These are phyloP conservation scores for Carterocephalus palaemon DNA, from an alignment of 2,888 invertebrate genomes.

Conservation along the genomic window DNA sequence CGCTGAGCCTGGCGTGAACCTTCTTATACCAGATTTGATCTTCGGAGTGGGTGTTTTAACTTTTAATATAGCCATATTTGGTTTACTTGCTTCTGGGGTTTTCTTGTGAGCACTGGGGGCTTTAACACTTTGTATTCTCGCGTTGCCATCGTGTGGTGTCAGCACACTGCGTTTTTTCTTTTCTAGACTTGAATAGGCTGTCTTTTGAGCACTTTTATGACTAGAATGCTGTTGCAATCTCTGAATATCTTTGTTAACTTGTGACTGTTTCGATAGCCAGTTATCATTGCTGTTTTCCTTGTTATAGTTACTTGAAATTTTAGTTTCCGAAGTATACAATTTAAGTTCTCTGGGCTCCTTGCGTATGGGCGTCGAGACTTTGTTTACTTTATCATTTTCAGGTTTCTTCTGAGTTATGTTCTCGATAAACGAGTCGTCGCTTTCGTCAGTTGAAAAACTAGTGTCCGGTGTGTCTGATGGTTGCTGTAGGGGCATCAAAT, in stretches of 20 bases:
- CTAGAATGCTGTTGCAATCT: slow-evolving; percentile 30
- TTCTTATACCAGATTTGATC: slow-evolving; percentile 63
- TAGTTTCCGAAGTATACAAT: slow-evolving; percentile 54
- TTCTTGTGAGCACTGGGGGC: slow-evolving; percentile 42
- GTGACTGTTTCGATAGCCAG: slow-evolving; percentile 43
- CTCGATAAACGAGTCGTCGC: slow-evolving; percentile 55
- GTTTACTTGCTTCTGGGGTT: slow-evolving; percentile 51
- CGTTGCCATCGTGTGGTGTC: slow-evolving; percentile 44
- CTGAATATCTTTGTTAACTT: slow-evolving; percentile 45
- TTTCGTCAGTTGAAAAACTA: slow-evolving; percentile 59
- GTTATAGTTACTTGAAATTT: slow-evolving; percentile 42
- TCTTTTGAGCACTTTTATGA: slow-evolving; percentile 26
- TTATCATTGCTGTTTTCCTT: slow-evolving; percentile 54
- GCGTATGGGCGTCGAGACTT: slow-evolving; percentile 48
- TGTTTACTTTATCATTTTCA: slow-evolving; percentile 27
- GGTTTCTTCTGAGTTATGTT: slow-evolving; percentile 37
- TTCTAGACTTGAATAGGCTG: slow-evolving; percentile 40
- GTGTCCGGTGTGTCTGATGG: slow-evolving; percentile 49
- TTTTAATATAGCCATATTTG: slow-evolving; percentile 45
- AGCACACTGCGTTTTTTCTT: slow-evolving; percentile 45
- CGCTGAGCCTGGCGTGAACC: slow-evolving; percentile 58
- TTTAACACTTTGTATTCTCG: slow-evolving; percentile 32
- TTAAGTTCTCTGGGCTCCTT: slow-evolving; percentile 45
- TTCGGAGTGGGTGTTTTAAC: slow-evolving; percentile 57
- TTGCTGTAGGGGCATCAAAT: slow-evolving; percentile 56